Percentiles rank a stretch among this genome's conserved stretches.
Evolutionary conservation across 2,888 invertebrate species (phyloP).

Genomic region (Ptychoptera contaminata): DNA sequence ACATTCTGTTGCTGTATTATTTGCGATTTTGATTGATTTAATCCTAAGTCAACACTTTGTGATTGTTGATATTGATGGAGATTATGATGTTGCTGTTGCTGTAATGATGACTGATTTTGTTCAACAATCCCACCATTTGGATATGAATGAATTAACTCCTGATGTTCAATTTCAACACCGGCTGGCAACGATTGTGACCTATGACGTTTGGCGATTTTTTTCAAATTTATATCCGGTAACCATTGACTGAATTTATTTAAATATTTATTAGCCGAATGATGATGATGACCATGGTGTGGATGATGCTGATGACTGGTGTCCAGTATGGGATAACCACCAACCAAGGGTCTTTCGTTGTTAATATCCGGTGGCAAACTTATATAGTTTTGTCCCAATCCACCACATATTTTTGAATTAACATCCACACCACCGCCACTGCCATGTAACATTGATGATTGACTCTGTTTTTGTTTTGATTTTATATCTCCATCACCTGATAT

Average conservation of each 20-base stretch:
- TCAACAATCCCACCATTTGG: slow-evolving; percentile 12
- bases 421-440: not conserved
- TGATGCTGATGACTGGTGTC: slow-evolving; percentile 17
- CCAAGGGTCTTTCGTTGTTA: too few species aligned
- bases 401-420: not conserved
- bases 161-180: slow-evolving; percentile 41
- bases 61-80: slow-evolving; percentile 8
- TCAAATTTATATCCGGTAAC: slow-evolving; percentile 63
- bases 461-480: not conserved
- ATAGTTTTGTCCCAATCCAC: too few species aligned
- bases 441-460: not conserved
- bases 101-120: slow-evolving; percentile 13
- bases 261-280: slow-evolving; percentile 31
- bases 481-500: slow-evolving; percentile 4
- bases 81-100: slow-evolving; percentile 26
- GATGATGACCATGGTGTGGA: slow-evolving; percentile 16
- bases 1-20: not conserved
- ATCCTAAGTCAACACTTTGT: not conserved
- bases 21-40: not conserved
- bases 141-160: not conserved
- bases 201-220: slow-evolving; percentile 44
- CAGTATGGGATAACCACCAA: too few species aligned
- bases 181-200: slow-evolving; percentile 70
- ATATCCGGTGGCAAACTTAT: too few species aligned
- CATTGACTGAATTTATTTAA: slow-evolving; percentile 43